Base-by-base conservation (phyloP, 2,113 vertebrate genomes). In the Mormoops blainvillei region DNA sequence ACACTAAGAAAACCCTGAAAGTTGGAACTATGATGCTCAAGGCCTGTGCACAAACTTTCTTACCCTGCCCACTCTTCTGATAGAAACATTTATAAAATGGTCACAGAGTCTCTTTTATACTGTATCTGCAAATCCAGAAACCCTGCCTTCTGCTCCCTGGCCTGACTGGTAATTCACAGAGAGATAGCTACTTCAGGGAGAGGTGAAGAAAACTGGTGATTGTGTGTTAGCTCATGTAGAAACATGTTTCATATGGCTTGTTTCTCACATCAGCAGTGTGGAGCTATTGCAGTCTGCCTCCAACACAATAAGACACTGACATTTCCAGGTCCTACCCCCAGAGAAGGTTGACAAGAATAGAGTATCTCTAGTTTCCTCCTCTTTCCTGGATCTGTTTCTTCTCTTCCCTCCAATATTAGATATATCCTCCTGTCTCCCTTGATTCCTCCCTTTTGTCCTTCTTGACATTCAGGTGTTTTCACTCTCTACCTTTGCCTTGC, bases 221-320 rank as follows among this genome's bases (percentile, higher is more conserved):
- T 0, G 1, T 4, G 28, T 31, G 16, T 3, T 61, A 48, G 28
- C 10, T 43, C 26, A 68, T 7, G 56, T 0, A 36, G 50, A 68
- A 7, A 50, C 11, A 0, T 0, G 19, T 0, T 71, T 54, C 10
- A 3, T n/a, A n/a, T 2, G 48, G 36, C 4, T 26, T 61, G 28
- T 63, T 63, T 63, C 7, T 76, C 18, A 24, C 4, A 28, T 31
- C 18, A 56, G 24, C 26, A 24, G 50, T 50, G n/a, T 12, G 31
- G 58, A 41, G 9, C 1, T 19, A 0, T 9, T 18, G 1, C 2
- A 54, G 38, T 96, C 67, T 56, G 16, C 6, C 38, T 87, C 3
- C 38, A 48, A 33, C 11, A 14, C 1, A 81, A 13, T 5, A 61
- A 31, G 15, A 22, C 33, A 71, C 2, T 63, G 22, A 50, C 11